Conservation (phyloP, 2,797 vertebrate species). For the Danionella dracula region DNA sequence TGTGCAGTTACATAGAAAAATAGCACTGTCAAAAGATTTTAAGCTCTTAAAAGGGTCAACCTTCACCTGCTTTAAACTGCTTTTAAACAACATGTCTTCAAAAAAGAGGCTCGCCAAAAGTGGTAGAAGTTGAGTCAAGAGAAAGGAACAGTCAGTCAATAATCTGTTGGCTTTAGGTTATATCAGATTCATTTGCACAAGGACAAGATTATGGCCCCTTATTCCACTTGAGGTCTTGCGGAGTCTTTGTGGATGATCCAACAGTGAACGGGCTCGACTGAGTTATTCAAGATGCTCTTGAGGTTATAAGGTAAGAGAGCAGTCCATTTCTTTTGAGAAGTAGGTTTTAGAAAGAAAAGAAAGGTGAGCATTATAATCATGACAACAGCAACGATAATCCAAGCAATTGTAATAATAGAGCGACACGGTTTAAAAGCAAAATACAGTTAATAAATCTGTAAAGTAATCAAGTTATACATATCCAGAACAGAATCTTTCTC, state of each 20-base stretch:
- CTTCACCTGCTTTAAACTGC: constrained; percentile 48
- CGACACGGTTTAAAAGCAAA: constrained; percentile 39
- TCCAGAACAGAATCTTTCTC: constrained; percentile 27
- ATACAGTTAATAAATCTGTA: constrained; percentile 38
- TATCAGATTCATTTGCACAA: constrained; percentile 46
- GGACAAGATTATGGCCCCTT: constrained; percentile 52
- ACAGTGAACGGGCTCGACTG: constrained; percentile 47
- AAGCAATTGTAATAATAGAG: constrained; percentile 49
- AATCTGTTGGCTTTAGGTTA: constrained; percentile 43
- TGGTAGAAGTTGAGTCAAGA: constrained; percentile 49
- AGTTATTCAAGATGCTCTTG: constrained; percentile 48
- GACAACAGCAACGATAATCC: constrained; percentile 45
- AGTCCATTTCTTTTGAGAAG: constrained; percentile 40
- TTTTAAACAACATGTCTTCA: constrained; percentile 49
- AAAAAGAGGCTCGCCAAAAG: constrained; percentile 43
- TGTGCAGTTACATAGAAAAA: constrained; percentile 70
- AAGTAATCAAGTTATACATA: constrained; percentile 38
- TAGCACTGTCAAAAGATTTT: constrained; percentile 66
- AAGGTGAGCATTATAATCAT: constrained; percentile 43
- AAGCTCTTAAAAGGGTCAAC: constrained; percentile 15
- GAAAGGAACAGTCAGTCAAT: constrained; percentile 42
- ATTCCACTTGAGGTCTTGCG: constrained; percentile 49
- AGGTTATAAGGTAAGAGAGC: constrained; percentile 44
- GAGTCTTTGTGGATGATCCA: constrained; percentile 49
- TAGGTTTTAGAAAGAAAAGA: constrained; percentile 38